A percentile compares a stretch with the other conserved stretches of the same genome.
These are phyloP conservation scores for Clarias fuscus DNA, from an alignment of 2,797 vertebrate genomes.

Conservation along the genomic window DNA sequence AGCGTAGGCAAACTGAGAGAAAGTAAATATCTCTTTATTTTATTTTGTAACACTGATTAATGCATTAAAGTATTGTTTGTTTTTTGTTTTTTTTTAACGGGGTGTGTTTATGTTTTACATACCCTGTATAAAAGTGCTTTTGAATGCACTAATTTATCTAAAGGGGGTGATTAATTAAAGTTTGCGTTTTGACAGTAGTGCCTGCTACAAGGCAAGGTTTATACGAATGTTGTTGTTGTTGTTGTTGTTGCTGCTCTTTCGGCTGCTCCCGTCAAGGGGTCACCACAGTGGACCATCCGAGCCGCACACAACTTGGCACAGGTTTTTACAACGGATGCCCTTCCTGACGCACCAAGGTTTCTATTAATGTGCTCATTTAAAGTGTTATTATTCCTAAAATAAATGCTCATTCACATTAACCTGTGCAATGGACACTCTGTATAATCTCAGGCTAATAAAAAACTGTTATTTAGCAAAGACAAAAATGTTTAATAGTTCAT, in stretches of 20 bases:
- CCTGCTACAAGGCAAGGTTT: not conserved
- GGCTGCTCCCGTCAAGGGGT: too few relatives aligned
- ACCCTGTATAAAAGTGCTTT: not conserved
- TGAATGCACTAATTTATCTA: not conserved
- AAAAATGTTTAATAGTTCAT: not conserved
- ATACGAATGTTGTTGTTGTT: too few relatives aligned
- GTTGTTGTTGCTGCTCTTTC: too few relatives aligned
- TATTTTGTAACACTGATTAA: not conserved
- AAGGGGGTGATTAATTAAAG: not conserved
- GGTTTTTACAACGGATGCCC: not conserved
- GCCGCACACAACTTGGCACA: too few relatives aligned
- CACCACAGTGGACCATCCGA: too few relatives aligned
- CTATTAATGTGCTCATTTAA: not conserved
- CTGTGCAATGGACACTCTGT: not conserved
- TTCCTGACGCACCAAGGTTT: not conserved
- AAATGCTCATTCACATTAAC: not conserved
- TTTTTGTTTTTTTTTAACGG: not conserved
- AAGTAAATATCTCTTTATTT: conserved; percentile 23
- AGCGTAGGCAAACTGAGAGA: conserved; percentile 13
- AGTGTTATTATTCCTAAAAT: not conserved
- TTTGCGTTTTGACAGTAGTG: not conserved
- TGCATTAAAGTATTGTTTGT: not conserved
- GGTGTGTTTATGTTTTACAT: not conserved
- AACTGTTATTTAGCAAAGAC: not conserved
- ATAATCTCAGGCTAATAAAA: not conserved